phyloP scores from a whole-genome alignment of 2,113 vertebrate species.

The Podarcis cretensis region DNA sequence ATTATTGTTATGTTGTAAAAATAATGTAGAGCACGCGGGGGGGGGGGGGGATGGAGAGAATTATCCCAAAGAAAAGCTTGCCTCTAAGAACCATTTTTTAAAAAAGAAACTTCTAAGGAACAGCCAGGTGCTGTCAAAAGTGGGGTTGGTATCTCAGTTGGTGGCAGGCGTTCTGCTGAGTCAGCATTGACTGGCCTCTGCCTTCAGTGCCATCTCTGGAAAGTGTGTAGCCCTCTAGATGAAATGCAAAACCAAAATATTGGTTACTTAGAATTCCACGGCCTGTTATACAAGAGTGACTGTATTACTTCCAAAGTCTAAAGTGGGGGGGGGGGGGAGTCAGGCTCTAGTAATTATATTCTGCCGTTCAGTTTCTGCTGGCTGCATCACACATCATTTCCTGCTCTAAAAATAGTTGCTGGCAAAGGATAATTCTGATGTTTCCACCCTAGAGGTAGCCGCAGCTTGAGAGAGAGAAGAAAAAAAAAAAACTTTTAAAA shows the following conservation, averaged over 20 bases:
- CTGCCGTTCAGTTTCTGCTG: neutral
- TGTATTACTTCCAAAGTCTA: slow-evolving; percentile 25
- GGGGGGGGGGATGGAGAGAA: neutral
- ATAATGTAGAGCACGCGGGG: neutral
- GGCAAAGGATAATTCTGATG: neutral
- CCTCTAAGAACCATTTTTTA: slow-evolving; percentile 39
- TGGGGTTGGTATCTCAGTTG: slow-evolving; percentile 52
- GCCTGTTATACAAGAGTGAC: slow-evolving; percentile 25
- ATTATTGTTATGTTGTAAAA: slow-evolving; percentile 2
- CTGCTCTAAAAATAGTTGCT: neutral
- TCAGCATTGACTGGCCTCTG: slow-evolving; percentile 52
- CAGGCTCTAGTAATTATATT: slow-evolving; percentile 17
- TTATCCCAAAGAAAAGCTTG: neutral
- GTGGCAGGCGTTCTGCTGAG: slow-evolving; percentile 72
- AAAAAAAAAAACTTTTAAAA: no score
- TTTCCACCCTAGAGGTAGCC: slow-evolving; percentile 1
- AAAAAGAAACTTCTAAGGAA: slow-evolving; percentile 63
- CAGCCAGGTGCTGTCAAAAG: slow-evolving; percentile 54
- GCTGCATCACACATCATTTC: neutral
- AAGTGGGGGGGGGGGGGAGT: slow-evolving; percentile 31
- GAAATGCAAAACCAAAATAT: slow-evolving; percentile 63
- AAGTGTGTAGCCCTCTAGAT: slow-evolving; percentile 55
- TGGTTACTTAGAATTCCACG: slow-evolving; percentile 50
- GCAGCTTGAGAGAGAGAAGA: neutral
- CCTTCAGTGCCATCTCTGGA: slow-evolving; percentile 45